A percentile compares a stretch with the other conserved stretches of the same genome.
phyloP scores from a whole-genome alignment of 2,797 vertebrate species.

The Chiroxiphia lanceolata region DNA sequence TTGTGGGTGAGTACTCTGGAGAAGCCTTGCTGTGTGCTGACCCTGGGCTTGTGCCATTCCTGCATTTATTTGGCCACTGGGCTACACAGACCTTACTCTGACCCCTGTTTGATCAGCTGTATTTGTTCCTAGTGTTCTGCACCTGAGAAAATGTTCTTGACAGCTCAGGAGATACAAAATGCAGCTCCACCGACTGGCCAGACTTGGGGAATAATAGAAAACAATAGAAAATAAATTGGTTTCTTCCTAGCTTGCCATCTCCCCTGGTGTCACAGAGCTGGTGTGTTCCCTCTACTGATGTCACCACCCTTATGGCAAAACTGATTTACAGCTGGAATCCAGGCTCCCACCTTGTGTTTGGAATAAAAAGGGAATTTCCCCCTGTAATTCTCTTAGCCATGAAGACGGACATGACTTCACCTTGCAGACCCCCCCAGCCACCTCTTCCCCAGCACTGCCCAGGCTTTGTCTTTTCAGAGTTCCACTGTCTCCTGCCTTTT shows the following conservation, averaged over 20 bases:
- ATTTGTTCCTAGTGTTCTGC: neutral
- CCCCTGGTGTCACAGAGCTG: neutral
- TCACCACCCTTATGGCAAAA: neutral
- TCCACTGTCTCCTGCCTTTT: neutral
- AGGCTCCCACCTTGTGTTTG: neutral
- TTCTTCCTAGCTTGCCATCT: neutral
- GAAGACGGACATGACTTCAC: neutral
- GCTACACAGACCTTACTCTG: neutral
- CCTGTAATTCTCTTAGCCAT: neutral
- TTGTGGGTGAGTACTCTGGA: too few relatives aligned
- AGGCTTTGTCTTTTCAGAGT: neutral
- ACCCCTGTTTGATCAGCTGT: neutral
- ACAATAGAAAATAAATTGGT: neutral
- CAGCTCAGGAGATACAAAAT: neutral
- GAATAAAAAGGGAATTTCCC: neutral
- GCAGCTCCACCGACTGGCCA: neutral
- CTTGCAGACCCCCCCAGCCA: neutral
- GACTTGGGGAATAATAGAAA: neutral
- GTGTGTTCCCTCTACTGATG: neutral
- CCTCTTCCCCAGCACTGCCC: neutral
- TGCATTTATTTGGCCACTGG: neutral
- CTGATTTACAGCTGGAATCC: neutral
- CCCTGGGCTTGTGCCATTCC: neutral
- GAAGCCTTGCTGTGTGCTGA: neutral
- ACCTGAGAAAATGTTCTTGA: neutral